Evolutionary conservation across 2,888 invertebrate genomes (phyloP).

Genomic region (Allacma fusca): DNA sequence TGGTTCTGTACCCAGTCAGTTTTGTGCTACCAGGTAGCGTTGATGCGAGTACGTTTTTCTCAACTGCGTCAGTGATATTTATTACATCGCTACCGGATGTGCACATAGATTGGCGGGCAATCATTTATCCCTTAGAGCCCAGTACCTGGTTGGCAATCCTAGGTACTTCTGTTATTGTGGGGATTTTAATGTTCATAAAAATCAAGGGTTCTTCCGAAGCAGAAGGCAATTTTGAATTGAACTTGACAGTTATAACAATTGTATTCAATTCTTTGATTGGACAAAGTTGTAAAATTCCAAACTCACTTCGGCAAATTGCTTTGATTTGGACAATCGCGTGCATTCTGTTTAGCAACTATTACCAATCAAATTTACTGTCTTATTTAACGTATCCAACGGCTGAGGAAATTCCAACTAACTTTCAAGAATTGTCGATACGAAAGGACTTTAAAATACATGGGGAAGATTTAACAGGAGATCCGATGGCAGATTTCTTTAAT

Average conservation of each 20-base stretch:
- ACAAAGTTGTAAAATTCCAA: neutral
- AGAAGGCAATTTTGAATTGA: too few relatives aligned
- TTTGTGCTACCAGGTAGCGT: too few relatives aligned
- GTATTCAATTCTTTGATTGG: too few relatives aligned
- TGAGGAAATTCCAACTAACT: constrained; percentile 1
- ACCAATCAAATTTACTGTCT: constrained; percentile 16
- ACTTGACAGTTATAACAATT: too few relatives aligned
- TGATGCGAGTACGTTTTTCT: too few relatives aligned
- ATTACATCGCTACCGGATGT: neutral
- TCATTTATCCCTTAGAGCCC: too few relatives aligned
- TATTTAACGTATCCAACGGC: constrained; percentile 1
- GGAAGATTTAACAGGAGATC: constrained; percentile 3
- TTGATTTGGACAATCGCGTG: neutral
- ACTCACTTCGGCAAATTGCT: neutral
- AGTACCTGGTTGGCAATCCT: too few relatives aligned
- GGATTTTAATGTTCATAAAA: too few relatives aligned
- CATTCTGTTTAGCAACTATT: constrained; percentile 5
- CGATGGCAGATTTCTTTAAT: constrained; percentile 16
- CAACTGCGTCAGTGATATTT: constrained; percentile 5
- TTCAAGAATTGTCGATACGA: neutral
- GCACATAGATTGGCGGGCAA: constrained; percentile 7
- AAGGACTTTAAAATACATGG: neutral
- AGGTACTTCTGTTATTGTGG: too few relatives aligned
- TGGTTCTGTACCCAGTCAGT: too few relatives aligned
- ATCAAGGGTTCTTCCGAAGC: too few relatives aligned